Percentiles rank a stretch among this genome's conserved stretches.
phyloP scores from a whole-genome alignment of 2,113 vertebrate genomes.

The Thalassarche chlororhynchos region DNA sequence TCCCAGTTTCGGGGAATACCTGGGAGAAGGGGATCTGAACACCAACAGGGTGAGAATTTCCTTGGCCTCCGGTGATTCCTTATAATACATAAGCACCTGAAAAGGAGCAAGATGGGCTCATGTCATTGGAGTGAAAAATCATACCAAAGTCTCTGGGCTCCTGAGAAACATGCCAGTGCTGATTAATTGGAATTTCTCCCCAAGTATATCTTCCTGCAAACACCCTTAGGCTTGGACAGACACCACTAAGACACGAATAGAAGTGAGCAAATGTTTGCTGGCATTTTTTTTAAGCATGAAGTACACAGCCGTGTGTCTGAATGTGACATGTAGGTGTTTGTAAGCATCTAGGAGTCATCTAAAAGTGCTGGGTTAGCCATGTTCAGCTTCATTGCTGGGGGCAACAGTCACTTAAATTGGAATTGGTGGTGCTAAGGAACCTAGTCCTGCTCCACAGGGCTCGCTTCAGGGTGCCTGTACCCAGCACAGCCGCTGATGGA shows the following conservation, averaged over 20 bases:
- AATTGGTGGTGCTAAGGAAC: background rate
- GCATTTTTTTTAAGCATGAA: background rate
- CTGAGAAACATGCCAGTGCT: background rate
- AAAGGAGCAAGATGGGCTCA: background rate
- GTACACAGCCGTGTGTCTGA: background rate
- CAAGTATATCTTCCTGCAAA: background rate
- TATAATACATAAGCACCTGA: background rate
- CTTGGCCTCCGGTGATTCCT: background rate
- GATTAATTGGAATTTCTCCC: background rate
- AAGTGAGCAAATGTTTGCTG: background rate
- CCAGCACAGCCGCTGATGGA: background rate
- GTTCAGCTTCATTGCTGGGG: background rate
- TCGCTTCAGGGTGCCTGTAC: background rate
- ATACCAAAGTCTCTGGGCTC: background rate
- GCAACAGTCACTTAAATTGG: background rate
- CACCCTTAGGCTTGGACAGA: background rate
- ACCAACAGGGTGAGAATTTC: background rate
- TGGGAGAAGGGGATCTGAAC: background rate
- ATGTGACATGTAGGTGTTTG: background rate
- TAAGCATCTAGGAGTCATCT: background rate
- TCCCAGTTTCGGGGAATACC: background rate
- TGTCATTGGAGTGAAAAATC: background rate
- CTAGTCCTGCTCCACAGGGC: background rate
- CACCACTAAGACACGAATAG: background rate
- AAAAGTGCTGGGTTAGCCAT: background rate